phyloP scores from a whole-genome alignment of 2,113 vertebrate species.

The Pseudopodoces humilis region DNA sequence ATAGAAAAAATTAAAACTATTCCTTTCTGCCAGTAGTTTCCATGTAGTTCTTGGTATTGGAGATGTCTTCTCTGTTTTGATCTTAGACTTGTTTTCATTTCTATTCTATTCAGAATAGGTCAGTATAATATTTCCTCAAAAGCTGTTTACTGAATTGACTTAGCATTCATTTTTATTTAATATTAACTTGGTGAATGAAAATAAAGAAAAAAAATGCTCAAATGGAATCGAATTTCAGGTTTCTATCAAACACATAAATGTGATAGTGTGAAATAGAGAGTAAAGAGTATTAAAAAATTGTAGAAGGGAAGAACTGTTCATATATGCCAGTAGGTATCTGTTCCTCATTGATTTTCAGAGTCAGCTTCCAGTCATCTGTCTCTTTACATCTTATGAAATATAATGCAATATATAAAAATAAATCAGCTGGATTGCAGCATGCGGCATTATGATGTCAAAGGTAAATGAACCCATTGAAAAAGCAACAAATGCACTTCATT shows the following conservation, averaged over 20 bases:
- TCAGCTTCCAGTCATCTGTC: background rate
- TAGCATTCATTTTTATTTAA: background rate
- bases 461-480: constrained; percentile 36
- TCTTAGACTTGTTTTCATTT: background rate
- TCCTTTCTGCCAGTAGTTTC: background rate
- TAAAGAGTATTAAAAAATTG: background rate
- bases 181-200: background rate
- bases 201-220: background rate
- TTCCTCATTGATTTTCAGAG: constrained; percentile 24
- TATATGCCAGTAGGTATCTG: background rate
- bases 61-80: background rate
- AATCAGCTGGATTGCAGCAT: background rate
- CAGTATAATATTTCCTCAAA: background rate
- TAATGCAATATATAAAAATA: constrained; percentile 31
- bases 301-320: background rate
- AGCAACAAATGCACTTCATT: background rate
- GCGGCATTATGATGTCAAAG: background rate
- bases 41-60: background rate
- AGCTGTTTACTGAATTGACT: background rate
- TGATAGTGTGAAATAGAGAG: background rate
- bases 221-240: background rate
- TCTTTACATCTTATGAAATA: constrained; percentile 4
- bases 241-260: background rate
- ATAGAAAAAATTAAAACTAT: background rate
- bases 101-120: background rate